Evolutionary conservation across 2,888 invertebrate genomes (phyloP).

Genomic region (Lottia scabra): DNA sequence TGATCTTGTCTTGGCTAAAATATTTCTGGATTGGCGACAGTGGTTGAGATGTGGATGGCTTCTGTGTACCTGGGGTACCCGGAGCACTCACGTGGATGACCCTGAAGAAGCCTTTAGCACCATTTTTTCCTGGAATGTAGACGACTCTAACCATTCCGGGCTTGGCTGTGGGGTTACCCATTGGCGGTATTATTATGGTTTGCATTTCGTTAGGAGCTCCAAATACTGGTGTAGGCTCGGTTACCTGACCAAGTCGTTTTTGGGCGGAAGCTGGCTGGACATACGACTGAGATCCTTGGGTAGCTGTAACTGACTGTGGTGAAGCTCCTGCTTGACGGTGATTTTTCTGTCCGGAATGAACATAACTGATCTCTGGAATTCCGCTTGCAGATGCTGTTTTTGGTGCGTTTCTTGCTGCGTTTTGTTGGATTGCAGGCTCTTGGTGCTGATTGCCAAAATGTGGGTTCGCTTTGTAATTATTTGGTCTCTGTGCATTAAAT

Average conservation of each 20-base stretch:
- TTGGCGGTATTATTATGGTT: neutral
- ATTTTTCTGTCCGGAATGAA: no score
- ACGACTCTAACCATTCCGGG: neutral
- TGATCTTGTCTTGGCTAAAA: no score
- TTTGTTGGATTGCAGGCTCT: neutral
- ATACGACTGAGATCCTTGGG: neutral
- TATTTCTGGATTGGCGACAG: neutral
- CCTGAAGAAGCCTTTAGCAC: neutral
- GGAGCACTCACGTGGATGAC: conserved; percentile 1
- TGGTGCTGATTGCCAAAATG: neutral
- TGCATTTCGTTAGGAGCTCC: neutral
- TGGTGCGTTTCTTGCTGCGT: neutral
- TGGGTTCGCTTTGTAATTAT: neutral
- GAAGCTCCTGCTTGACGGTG: no score
- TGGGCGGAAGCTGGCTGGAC: neutral
- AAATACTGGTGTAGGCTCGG: neutral
- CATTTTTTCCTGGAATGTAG: neutral
- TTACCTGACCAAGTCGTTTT: neutral
- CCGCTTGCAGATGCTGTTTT: neutral
- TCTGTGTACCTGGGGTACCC: no score
- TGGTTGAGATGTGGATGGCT: neutral
- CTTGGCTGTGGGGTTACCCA: neutral
- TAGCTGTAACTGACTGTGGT: no score
- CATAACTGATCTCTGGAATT: no score
- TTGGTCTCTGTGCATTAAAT: no score